Conservation (phyloP, 2,113 vertebrate genomes). For the Corythornis madagascariensis region DNA sequence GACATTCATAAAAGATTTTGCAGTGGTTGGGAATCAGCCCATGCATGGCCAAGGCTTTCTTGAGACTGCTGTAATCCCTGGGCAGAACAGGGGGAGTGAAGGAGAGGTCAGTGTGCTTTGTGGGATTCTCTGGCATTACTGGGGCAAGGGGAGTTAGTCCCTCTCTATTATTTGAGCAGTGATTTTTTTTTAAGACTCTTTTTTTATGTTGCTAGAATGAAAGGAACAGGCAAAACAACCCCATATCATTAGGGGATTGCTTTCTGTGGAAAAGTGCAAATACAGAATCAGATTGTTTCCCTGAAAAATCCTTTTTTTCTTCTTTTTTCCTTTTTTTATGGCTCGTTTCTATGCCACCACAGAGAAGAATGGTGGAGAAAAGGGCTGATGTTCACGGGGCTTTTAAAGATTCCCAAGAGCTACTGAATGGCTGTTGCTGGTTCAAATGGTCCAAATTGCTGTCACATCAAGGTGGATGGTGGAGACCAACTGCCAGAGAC, state of each 20-base stretch:
- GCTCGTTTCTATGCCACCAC: conserved; percentile 20
- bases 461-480: not conserved
- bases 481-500: not conserved
- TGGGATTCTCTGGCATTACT: conserved; percentile 46
- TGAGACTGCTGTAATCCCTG: conserved; percentile 43
- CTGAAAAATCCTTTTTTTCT: not conserved
- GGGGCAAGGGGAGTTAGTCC: conserved; percentile 3
- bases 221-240: conserved; percentile 24
- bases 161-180: conserved; percentile 26
- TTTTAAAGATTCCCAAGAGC: conserved; percentile 18
- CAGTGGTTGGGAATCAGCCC: conserved; percentile 28
- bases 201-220: not conserved
- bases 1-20: conserved; percentile 2
- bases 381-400: not conserved
- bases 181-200: not conserved
- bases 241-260: conserved; percentile 1
- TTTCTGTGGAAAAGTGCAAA: conserved; percentile 28
- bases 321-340: not conserved
- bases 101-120: conserved; percentile 47
- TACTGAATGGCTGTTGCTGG: not conserved
- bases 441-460: conserved; percentile 12
- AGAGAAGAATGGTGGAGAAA: conserved; percentile 3
- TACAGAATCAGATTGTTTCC: conserved; percentile 10
- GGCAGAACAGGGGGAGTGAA: conserved; percentile 16
- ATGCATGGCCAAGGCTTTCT: conserved; percentile 11